phyloP scores from a whole-genome alignment of 2,888 invertebrate genomes.

The Dynastes hyllus region DNA sequence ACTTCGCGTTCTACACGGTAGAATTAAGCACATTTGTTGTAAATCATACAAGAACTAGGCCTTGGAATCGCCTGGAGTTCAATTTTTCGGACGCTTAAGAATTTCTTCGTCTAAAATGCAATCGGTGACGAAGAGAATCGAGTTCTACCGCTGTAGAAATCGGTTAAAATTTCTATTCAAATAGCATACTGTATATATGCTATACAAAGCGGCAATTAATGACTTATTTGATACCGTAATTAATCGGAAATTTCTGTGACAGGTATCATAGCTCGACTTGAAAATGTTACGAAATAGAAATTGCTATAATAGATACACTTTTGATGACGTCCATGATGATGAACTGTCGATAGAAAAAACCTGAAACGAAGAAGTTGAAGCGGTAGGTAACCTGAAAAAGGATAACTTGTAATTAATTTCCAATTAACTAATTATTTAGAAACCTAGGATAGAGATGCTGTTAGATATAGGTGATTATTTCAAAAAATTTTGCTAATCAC shows the following conservation, averaged over 20 bases:
- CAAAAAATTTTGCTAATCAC: no score
- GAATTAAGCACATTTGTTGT: constrained; percentile 11
- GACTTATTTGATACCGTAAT: constrained; percentile 1
- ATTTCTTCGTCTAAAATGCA: constrained; percentile 14
- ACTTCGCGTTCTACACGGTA: neutral
- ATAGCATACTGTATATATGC: constrained; percentile 10
- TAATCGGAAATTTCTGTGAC: neutral
- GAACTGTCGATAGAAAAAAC: no score
- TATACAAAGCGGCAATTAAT: neutral
- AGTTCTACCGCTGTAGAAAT: neutral
- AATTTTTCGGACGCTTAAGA: neutral
- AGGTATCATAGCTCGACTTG: neutral
- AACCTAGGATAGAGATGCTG: no score
- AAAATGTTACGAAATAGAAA: constrained; percentile 1
- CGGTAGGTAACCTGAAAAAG: no score
- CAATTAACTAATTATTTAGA: no score
- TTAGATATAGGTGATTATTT: no score
- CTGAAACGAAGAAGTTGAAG: no score
- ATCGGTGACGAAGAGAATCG: neutral
- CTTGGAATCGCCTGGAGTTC: neutral
- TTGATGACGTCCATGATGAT: no score
- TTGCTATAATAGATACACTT: neutral
- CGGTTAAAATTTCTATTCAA: constrained; percentile 18
- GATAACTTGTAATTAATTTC: no score
- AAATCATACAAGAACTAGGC: neutral